A percentile compares a stretch with the other conserved stretches of the same genome.
phyloP scores from a whole-genome alignment of 2,113 vertebrate species.

The Serinus canaria region DNA sequence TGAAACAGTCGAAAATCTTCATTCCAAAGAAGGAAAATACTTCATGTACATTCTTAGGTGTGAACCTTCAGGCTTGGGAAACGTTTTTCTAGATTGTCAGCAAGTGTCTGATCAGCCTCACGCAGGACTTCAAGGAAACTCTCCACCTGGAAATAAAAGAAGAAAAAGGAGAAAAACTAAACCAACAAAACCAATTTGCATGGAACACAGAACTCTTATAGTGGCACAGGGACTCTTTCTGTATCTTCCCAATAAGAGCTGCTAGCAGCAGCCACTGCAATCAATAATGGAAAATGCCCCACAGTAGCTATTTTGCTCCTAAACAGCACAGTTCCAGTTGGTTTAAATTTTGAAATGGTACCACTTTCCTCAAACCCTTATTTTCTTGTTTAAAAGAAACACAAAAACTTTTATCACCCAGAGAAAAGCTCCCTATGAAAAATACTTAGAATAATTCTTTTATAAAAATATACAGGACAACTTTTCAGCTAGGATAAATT shows the following conservation, averaged over 20 bases:
- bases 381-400: neutral
- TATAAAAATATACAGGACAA: neutral
- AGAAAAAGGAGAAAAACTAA: neutral
- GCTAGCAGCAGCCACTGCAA: neutral
- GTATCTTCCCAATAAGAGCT: neutral
- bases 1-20: constrained; percentile 27
- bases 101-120: constrained; percentile 81
- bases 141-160: constrained; percentile 77
- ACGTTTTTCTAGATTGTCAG: constrained; percentile 75
- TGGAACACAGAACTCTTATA: neutral
- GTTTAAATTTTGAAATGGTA: neutral
- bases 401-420: neutral
- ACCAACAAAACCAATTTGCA: neutral
- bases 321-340: neutral
- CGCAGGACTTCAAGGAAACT: constrained; percentile 80
- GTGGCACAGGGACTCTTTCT: neutral
- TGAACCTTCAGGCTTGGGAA: constrained; percentile 76
- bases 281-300: neutral
- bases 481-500: neutral
- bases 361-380: neutral
- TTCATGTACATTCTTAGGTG: constrained; percentile 10
- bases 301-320: neutral
- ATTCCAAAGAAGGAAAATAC: constrained; percentile 1
- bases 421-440: neutral
- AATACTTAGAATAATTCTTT: neutral